Evolutionary conservation across 2,797 vertebrate species (phyloP).

Genomic region (Gila robusta): DNA sequence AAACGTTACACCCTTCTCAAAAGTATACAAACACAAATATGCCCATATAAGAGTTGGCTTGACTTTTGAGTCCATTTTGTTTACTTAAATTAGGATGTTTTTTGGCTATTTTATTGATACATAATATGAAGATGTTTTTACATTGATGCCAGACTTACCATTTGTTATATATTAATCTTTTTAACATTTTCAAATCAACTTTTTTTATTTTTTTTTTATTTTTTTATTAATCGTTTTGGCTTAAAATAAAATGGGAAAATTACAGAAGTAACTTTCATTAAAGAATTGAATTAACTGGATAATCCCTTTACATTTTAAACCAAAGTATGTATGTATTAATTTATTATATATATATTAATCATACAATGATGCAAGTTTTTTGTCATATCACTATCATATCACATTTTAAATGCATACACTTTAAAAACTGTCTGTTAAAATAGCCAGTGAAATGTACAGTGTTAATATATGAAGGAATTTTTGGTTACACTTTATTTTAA

Average conservation of each 20-base stretch:
- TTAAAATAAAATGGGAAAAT: not conserved
- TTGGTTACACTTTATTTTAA: not conserved
- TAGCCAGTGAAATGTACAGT: not conserved
- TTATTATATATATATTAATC: not conserved
- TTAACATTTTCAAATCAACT: not conserved
- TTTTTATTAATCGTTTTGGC: not conserved
- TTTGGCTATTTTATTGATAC: not conserved
- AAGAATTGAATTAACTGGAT: not conserved
- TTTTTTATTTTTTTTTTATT: not conserved
- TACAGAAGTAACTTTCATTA: not conserved
- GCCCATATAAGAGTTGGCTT: not conserved
- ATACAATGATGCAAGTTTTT: not conserved
- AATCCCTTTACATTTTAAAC: not conserved
- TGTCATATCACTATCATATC: not conserved
- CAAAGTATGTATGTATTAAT: not conserved
- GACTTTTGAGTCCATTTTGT: not conserved
- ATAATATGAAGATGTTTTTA: not conserved
- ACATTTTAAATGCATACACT: not conserved
- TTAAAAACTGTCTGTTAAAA: not conserved
- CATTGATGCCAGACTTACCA: not conserved
- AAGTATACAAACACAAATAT: not conserved
- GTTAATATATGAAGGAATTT: not conserved
- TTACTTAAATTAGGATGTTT: not conserved
- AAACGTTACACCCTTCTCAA: not conserved
- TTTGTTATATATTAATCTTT: not conserved